A percentile compares a stretch with the other conserved stretches of the same genome.
Evolutionary conservation across 1,140 invertebrate species (phyloP).

Genomic region (Oncopodura yosiiana): DNA sequence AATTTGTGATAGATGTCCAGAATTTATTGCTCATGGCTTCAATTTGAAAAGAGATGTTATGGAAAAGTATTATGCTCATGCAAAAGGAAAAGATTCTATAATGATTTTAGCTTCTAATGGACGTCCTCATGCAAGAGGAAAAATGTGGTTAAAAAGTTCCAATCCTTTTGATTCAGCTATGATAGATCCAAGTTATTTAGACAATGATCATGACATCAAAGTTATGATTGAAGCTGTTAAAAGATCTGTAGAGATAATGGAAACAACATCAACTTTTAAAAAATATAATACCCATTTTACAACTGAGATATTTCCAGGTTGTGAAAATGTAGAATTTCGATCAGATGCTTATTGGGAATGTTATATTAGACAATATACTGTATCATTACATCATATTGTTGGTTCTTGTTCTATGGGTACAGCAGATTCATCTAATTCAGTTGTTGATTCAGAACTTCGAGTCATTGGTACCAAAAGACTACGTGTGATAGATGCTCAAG

Average conservation of each 20-base stretch:
- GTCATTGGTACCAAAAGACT: slow-evolving; percentile 42
- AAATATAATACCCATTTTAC: no score
- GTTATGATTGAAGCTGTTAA: slow-evolving; percentile 7
- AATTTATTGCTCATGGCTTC: slow-evolving; percentile 17
- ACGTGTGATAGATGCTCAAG: slow-evolving; percentile 47
- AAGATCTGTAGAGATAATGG: no score
- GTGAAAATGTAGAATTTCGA: not conserved
- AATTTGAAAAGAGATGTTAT: slow-evolving; percentile 2
- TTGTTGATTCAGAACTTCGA: slow-evolving; percentile 44
- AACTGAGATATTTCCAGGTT: no score
- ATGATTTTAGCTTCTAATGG: slow-evolving; percentile 6
- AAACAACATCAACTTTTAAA: no score
- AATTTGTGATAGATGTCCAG: not conserved
- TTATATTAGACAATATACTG: not conserved
- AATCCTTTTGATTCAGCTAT: slow-evolving; percentile 5
- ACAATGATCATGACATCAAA: not conserved
- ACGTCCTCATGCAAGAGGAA: slow-evolving; percentile 9
- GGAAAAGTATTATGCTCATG: slow-evolving; percentile 11
- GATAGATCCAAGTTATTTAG: slow-evolving; percentile 13
- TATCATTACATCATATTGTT: not conserved
- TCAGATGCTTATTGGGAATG: not conserved
- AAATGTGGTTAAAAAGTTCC: not conserved
- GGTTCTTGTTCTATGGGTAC: not conserved
- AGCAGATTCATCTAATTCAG: slow-evolving; percentile 39
- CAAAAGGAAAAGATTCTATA: slow-evolving; percentile 15